Conservation (phyloP, 2,888 invertebrate species). For the Palloptera scutellata region DNA sequence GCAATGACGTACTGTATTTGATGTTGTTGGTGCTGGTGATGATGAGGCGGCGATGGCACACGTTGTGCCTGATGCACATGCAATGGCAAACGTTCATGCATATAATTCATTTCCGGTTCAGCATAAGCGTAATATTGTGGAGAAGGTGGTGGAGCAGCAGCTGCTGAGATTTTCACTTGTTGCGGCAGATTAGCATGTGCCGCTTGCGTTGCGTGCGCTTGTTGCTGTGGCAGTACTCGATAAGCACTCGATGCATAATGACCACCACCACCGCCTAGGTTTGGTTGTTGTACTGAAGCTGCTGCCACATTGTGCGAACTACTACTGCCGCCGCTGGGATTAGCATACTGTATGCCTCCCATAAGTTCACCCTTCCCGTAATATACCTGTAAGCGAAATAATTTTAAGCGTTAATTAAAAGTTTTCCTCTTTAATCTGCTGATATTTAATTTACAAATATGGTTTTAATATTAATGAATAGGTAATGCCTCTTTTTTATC, state of each 20-base stretch:
- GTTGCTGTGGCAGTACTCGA: conserved; percentile 34
- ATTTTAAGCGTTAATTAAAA: conserved; percentile 30
- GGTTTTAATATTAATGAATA: too few relatives aligned
- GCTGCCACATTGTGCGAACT: not conserved
- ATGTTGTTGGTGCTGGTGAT: conserved; percentile 37
- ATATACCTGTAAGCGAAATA: conserved; percentile 36
- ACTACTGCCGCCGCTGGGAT: conserved; percentile 22
- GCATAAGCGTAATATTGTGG: conserved; percentile 7
- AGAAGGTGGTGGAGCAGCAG: conserved; percentile 3
- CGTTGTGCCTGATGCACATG: conserved; percentile 33
- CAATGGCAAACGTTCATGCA: conserved; percentile 18
- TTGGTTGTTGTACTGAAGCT: conserved; percentile 10
- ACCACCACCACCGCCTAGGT: conserved; percentile 28
- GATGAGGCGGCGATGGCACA: conserved; percentile 25
- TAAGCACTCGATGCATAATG: conserved; percentile 42
- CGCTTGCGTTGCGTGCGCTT: not conserved
- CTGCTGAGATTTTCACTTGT: conserved; percentile 15
- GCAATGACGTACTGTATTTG: conserved; percentile 59
- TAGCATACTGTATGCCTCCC: not conserved
- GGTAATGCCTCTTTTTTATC: too few relatives aligned
- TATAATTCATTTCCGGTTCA: conserved; percentile 1
- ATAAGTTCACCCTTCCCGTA: conserved; percentile 34
- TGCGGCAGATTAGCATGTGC: conserved; percentile 27
- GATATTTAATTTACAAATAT: too few relatives aligned
- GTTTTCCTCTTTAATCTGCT: not conserved